Conservation (phyloP, 2,888 invertebrate genomes). For the Thecocarcelia acutangulata region DNA sequence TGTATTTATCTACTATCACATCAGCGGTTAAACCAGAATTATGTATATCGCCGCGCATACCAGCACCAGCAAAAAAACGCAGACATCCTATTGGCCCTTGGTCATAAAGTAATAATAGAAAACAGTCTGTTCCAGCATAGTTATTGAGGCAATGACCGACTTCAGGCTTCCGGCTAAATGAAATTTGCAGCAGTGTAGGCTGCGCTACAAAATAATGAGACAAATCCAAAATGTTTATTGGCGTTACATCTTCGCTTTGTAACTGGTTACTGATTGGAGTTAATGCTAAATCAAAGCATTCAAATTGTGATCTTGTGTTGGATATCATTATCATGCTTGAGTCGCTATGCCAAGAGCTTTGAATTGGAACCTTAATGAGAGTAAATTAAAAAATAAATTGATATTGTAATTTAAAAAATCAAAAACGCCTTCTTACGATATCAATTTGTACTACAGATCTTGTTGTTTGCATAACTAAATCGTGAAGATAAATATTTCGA, state of each 20-base stretch:
- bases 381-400: slow-evolving; percentile 67
- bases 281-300: slow-evolving; percentile 89
- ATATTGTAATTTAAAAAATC: too few species aligned
- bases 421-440: slow-evolving; percentile 85
- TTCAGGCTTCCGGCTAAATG: slow-evolving; percentile 84
- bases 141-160: slow-evolving; percentile 76
- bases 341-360: slow-evolving; percentile 87
- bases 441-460: slow-evolving; percentile 87
- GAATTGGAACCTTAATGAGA: slow-evolving; percentile 86
- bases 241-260: slow-evolving; percentile 85
- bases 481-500: slow-evolving; percentile 90
- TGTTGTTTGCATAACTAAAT: slow-evolving; percentile 88
- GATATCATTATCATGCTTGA: slow-evolving; percentile 86
- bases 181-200: slow-evolving; percentile 83
- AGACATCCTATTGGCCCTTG: slow-evolving; percentile 84
- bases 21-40: slow-evolving; percentile 83
- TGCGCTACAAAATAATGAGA: slow-evolving; percentile 83
- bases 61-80: slow-evolving; percentile 83
- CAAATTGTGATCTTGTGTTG: slow-evolving; percentile 88
- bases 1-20: slow-evolving; percentile 85
- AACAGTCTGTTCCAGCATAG: slow-evolving; percentile 82
- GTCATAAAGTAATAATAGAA: slow-evolving; percentile 84
- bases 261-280: slow-evolving; percentile 86
- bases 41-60: slow-evolving; percentile 81
- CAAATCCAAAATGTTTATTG: slow-evolving; percentile 85